Evolutionary conservation across 2,113 vertebrate species (phyloP).

Genomic region (Eurystomus gularis): DNA sequence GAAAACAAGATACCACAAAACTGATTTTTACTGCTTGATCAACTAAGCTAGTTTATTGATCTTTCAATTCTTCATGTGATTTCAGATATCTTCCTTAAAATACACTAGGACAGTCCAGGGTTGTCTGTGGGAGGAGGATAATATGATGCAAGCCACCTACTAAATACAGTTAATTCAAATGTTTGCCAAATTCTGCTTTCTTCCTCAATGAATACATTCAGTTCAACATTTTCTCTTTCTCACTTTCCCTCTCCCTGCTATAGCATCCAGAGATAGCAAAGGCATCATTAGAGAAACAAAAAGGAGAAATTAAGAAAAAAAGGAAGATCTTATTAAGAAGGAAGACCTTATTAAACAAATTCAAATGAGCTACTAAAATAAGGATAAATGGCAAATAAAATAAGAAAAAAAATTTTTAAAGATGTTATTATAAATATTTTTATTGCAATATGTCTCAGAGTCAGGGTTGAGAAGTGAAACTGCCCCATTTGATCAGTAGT

Average conservation of each 20-base stretch:
- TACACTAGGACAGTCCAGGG: neutral
- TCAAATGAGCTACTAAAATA: neutral
- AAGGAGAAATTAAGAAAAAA: neutral
- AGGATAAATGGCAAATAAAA: neutral
- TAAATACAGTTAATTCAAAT: neutral
- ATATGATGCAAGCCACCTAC: neutral
- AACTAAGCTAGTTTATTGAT: slow-evolving; percentile 11
- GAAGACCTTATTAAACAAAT: neutral
- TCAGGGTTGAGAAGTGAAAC: neutral
- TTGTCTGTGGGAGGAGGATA: neutral
- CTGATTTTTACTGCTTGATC: neutral
- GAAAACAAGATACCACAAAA: neutral
- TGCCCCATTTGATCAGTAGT: neutral
- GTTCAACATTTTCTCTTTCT: neutral
- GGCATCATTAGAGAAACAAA: neutral
- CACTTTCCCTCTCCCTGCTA: neutral
- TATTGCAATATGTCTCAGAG: neutral
- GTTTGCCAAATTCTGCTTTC: neutral
- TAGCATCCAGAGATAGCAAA: neutral
- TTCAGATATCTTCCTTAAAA: slow-evolving; percentile 29
- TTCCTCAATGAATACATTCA: neutral
- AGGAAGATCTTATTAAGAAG: too few species aligned
- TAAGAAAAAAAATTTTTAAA: neutral
- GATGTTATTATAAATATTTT: neutral
- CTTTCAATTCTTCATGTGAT: neutral